Base-by-base conservation (phyloP, 2,797 vertebrate species). In the Pelodytes ibericus region DNA sequence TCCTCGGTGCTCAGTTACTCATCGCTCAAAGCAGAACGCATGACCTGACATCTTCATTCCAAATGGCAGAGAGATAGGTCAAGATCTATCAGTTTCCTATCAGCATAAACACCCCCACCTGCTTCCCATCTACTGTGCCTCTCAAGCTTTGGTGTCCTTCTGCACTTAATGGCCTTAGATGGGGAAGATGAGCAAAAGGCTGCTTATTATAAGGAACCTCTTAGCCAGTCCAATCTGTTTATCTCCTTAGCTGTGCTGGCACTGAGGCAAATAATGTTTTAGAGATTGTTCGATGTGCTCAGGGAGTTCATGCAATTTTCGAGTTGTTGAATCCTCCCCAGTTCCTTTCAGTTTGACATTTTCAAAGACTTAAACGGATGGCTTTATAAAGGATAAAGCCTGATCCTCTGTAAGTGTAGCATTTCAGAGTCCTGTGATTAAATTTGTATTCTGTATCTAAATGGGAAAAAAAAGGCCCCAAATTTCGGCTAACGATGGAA, bases 61-160 rank as follows among this genome's bases (percentile, higher is more conserved):
- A 79, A 68, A 68, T 68, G 76, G 64, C 64, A 79, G 30, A 53
- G 51, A 26, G 47, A 79, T 79, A 72, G 76, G 76, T 79, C 71
- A 79, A 79, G 64, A 72, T 78, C 70, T 78, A 73, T 79, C 70
- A 73, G 63, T 79, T 79, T 79, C 58, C 76, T 79, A 27, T 68
- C 70, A 79, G 57, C 71, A 72, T 73, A 79, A 79, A 73, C 71
- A 79, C 44, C 56, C 47, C 57, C 70, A 72, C 76, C 68, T 62
- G 70, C 64, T 78, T 67, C 56, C 61, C 58, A 20, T 66, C 60
- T 64, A 31, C 59, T 44, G 20, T 22, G 44, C 47, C 60, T 49
- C 36, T 71, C 59, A 64, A 56, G 44, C 61, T 44, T 16, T 6
- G 47, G 31, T 64, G 49, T 44, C 61, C 57, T 65, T 64, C 15